Evolutionary conservation across 23 tunicate species (phyloP).

Genomic region (Botrylloides violaceus): DNA sequence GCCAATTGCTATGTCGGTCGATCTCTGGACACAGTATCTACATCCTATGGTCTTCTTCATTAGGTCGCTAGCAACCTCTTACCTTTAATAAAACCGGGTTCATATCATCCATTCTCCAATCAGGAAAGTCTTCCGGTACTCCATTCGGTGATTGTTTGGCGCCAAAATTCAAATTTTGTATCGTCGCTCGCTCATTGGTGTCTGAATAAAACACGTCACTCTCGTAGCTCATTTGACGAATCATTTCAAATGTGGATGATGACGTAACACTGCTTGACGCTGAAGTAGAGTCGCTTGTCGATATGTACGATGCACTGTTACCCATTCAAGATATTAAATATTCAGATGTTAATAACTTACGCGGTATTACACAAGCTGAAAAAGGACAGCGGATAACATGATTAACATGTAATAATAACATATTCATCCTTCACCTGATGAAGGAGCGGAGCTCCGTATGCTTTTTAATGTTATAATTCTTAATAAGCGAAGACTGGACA

Average conservation of each 20-base stretch:
- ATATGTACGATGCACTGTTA: conserved; percentile 7
- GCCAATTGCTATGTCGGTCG: too few species aligned
- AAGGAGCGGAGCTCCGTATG: too few species aligned
- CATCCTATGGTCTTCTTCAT: too few species aligned
- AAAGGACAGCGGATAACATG: too few species aligned
- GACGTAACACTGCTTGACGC: background rate
- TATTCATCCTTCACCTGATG: too few species aligned
- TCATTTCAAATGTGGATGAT: conserved; percentile 11
- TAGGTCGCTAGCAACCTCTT: background rate
- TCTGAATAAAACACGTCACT: conserved; percentile 23
- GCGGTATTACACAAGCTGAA: too few species aligned
- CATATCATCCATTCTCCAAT: conserved; percentile 18
- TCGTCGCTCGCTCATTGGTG: background rate
- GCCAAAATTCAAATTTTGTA: background rate
- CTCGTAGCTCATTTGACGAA: conserved; percentile 15
- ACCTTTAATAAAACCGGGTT: conserved; percentile 20
- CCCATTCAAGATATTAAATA: conserved; percentile 6
- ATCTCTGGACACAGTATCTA: too few species aligned
- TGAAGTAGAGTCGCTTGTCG: conserved; percentile 8
- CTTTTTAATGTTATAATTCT: too few species aligned
- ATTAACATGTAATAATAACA: too few species aligned
- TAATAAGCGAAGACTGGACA: too few species aligned
- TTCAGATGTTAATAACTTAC: too few species aligned
- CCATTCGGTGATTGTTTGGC: background rate
- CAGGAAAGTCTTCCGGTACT: conserved; percentile 10